Percentiles rank a stretch among this genome's conserved stretches.
These are phyloP conservation scores for Xerus rutilus DNA, from an alignment of 2,797 vertebrate species.

Conservation along the genomic window DNA sequence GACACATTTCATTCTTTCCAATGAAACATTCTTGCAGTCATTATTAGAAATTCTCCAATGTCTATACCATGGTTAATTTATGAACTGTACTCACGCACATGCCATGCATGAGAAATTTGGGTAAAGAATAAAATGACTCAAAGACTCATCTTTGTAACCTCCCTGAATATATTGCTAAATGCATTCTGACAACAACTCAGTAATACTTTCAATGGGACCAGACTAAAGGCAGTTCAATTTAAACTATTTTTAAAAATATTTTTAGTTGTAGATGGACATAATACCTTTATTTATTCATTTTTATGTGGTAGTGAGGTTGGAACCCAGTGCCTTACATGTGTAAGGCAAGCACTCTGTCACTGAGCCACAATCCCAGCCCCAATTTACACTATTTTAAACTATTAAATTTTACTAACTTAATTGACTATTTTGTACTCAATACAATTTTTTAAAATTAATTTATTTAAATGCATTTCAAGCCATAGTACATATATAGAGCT, in stretches of 20 bases:
- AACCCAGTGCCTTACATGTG: too few relatives aligned
- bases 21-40: background rate
- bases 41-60: background rate
- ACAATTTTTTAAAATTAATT: background rate
- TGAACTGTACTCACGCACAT: background rate
- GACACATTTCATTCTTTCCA: background rate
- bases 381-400: background rate
- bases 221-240: background rate
- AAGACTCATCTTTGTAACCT: background rate
- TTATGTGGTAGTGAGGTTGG: too few relatives aligned
- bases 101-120: background rate
- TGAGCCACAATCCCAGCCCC: too few relatives aligned
- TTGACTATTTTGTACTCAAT: background rate
- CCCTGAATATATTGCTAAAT: background rate
- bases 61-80: background rate
- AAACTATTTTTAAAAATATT: background rate
- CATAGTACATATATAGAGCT: too few relatives aligned
- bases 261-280: too few relatives aligned
- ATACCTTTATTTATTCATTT: too few relatives aligned
- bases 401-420: background rate
- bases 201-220: constrained; percentile 9
- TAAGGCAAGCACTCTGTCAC: too few relatives aligned
- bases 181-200: background rate
- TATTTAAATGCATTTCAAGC: too few relatives aligned
- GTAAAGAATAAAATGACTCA: background rate